phyloP scores from a whole-genome alignment of 2,888 invertebrate genomes.

The Chaetogeoica ovagalla region DNA sequence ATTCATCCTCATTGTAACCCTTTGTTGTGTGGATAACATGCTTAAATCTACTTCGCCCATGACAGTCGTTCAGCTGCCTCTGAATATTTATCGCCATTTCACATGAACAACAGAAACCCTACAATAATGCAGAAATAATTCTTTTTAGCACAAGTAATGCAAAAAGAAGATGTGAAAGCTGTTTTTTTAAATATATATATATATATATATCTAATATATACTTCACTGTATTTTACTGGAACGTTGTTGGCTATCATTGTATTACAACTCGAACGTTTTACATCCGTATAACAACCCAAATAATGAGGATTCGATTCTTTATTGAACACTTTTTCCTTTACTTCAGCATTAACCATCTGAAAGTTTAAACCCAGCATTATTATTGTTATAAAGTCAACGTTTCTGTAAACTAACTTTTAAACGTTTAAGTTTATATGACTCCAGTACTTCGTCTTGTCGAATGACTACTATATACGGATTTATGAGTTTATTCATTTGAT shows the following conservation, averaged over 20 bases:
- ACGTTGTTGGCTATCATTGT: neutral
- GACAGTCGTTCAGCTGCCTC: constrained; percentile 6
- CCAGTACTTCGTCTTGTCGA: constrained; percentile 40
- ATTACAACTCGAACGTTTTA: constrained; percentile 14
- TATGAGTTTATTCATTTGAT: constrained; percentile 12
- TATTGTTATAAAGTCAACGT: neutral
- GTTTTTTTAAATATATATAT: too few relatives aligned
- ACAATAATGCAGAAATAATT: neutral
- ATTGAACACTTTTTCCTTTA: constrained; percentile 26
- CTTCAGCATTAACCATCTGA: constrained; percentile 32
- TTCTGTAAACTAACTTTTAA: constrained; percentile 5
- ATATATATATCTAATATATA: too few relatives aligned
- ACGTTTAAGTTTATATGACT: constrained; percentile 31
- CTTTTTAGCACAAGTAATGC: neutral
- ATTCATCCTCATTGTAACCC: neutral
- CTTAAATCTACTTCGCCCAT: constrained; percentile 14
- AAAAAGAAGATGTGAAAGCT: neutral
- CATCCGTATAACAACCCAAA: constrained; percentile 34
- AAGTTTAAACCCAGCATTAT: neutral
- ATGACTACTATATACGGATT: constrained; percentile 36
- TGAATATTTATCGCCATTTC: constrained; percentile 9
- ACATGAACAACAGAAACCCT: constrained; percentile 47
- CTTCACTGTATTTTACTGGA: constrained; percentile 30
- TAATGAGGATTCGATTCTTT: constrained; percentile 19
- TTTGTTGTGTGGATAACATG: constrained; percentile 19